Conservation (phyloP, 1,140 invertebrate species). For the Magallana gigas region DNA sequence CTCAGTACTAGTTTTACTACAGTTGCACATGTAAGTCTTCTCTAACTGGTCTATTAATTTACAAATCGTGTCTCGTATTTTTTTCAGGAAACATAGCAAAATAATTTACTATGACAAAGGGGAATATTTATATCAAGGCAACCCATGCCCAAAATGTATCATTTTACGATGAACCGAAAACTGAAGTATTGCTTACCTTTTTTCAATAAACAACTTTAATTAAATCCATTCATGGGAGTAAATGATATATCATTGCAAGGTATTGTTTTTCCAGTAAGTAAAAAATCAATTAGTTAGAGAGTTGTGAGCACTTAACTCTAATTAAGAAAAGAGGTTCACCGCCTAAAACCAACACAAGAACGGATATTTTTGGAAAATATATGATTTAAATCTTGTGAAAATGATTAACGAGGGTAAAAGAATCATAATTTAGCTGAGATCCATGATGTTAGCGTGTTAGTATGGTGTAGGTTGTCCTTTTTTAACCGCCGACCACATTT, state of each 20-base stretch:
- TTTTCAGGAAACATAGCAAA: neutral
- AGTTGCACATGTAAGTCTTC: no score
- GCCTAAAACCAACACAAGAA: neutral
- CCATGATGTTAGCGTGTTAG: no score
- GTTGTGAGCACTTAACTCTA: constrained; percentile 9
- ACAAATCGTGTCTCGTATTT: neutral
- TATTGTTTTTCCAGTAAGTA: neutral
- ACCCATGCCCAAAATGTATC: no score
- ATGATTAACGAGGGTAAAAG: neutral
- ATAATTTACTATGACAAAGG: neutral
- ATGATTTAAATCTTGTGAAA: neutral
- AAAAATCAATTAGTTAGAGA: neutral
- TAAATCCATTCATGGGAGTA: no score
- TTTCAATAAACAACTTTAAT: no score
- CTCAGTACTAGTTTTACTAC: no score
- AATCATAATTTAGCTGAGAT: neutral
- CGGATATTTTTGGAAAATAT: constrained; percentile 6
- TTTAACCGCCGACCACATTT: no score
- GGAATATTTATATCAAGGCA: no score
- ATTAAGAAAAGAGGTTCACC: neutral
- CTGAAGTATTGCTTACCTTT: no score
- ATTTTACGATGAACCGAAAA: no score
- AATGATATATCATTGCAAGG: neutral
- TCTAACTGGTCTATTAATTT: no score
- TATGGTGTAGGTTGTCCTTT: no score